A percentile compares a stretch with the other conserved stretches of the same genome.
phyloP scores from a whole-genome alignment of 2,888 invertebrate genomes.

The Hermodice carunculata region DNA sequence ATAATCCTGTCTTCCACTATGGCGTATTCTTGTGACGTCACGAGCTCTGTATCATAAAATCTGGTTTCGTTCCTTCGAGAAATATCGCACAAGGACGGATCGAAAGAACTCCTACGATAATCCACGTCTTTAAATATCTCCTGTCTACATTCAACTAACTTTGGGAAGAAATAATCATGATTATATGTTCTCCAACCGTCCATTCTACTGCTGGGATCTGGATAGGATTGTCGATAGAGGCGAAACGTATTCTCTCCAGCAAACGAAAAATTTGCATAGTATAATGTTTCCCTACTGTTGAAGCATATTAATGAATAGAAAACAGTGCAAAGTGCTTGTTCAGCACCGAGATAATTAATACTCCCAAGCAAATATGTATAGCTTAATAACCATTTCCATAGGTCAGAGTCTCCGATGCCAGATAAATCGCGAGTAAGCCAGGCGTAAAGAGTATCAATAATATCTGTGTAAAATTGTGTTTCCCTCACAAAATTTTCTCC shows the following conservation, averaged over 20 bases:
- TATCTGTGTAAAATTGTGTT: constrained; percentile 41
- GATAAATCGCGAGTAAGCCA: constrained; percentile 34
- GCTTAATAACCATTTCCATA: constrained; percentile 31
- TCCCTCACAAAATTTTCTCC: constrained; percentile 40
- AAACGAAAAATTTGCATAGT: constrained; percentile 45
- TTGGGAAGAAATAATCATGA: constrained; percentile 38
- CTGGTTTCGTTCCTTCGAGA: constrained; percentile 42
- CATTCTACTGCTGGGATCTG: constrained; percentile 18
- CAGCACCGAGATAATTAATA: constrained; percentile 42
- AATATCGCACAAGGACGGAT: constrained; percentile 39
- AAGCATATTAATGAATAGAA: constrained; percentile 44
- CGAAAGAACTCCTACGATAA: constrained; percentile 35
- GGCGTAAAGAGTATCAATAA: constrained; percentile 35
- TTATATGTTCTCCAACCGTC: constrained; percentile 27
- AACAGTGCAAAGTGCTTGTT: constrained; percentile 43
- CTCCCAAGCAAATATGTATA: constrained; percentile 41
- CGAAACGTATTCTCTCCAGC: constrained; percentile 42
- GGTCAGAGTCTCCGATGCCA: constrained; percentile 11
- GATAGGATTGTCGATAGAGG: constrained; percentile 40
- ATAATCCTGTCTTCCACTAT: constrained; percentile 17
- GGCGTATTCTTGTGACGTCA: constrained; percentile 32
- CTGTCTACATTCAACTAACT: constrained; percentile 33
- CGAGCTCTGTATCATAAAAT: constrained; percentile 33
- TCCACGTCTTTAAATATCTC: constrained; percentile 38
- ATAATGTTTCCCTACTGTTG: constrained; percentile 43